Base-by-base conservation (phyloP, 2,113 vertebrate species). In the Psilopsiagon aurifrons region DNA sequence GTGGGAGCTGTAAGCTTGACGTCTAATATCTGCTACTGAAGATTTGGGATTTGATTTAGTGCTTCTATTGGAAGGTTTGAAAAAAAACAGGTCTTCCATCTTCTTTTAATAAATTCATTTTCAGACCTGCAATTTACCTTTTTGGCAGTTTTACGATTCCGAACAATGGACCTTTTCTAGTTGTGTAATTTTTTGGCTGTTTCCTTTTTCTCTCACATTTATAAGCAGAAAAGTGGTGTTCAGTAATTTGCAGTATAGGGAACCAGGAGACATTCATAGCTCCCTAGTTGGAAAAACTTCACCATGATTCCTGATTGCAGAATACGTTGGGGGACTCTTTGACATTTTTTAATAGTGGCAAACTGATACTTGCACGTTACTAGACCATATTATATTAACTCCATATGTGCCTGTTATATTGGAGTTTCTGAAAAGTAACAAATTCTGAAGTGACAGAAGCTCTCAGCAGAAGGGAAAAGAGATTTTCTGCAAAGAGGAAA, bases 31-130 rank as follows among this genome's bases (percentile, higher is more conserved):
- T 97, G 88, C 94, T 96, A 59, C 88, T 95, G 95, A 96, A 95
- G 96, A 97, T 98, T 90, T 98, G 94, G 87, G 90, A 82, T 97
- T 97, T 98, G 97, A 98, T 98, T 98, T 98, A 98, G 86, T 95
- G 90, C 96, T 88, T 97, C 89, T 96, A 70, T 94, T 95, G 82
- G 81, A 97, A 95, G 92, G 91, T 93, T 88, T 92, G 94, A 94
- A 95, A 96, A 96, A 97, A 97, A 97, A 91, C 85, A 97, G 86
- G 92, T 96, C 97, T 97, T 98, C 95, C 96, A 97, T 98, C 96
- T 98, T 97, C 96, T 97, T 97, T 97, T 97, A 97, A 97, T 97
- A 98, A 97, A 98, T 98, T 96, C 95, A 94, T 94, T 95, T 94
- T 78, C 91, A 97, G 95, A 91, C 25, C 28, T 73, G 90, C 70